Percentiles rank a stretch among this genome's conserved stretches.
Conservation (phyloP, 2,888 invertebrate genomes). For the Syrista parreyssii region DNA sequence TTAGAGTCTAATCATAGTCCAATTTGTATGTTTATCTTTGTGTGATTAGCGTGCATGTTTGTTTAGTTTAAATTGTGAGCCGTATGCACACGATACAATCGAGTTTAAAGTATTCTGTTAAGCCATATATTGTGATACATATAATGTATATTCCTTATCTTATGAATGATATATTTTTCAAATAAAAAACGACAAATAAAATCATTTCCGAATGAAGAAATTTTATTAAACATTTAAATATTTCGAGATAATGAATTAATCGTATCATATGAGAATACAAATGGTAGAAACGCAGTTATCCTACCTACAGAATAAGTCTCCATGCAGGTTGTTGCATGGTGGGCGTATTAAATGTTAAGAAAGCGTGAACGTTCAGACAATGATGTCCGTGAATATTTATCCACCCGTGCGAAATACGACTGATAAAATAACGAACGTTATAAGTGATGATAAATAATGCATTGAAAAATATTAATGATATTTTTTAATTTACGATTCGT, state of each 20-base stretch:
- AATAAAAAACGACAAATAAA: background rate
- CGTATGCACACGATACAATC: background rate
- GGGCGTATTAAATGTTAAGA: background rate
- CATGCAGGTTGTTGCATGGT: background rate
- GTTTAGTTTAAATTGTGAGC: background rate
- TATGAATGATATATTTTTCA: background rate
- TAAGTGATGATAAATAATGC: background rate
- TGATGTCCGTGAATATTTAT: background rate
- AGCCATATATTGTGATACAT: background rate
- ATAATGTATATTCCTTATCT: background rate
- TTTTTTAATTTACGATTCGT: slow-evolving; percentile 67
- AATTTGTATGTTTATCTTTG: background rate
- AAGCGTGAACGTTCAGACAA: background rate
- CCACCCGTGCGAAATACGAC: background rate
- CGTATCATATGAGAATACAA: background rate
- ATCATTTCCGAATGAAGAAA: background rate
- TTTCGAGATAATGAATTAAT: background rate
- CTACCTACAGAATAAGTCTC: background rate
- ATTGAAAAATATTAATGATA: background rate
- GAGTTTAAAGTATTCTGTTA: background rate
- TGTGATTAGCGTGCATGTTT: background rate
- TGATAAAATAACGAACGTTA: background rate
- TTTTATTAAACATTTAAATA: slow-evolving; percentile 2
- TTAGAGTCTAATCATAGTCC: background rate
- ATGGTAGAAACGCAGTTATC: background rate